Conservation (phyloP, 2,888 invertebrate species). For the Apodemia duryi region DNA sequence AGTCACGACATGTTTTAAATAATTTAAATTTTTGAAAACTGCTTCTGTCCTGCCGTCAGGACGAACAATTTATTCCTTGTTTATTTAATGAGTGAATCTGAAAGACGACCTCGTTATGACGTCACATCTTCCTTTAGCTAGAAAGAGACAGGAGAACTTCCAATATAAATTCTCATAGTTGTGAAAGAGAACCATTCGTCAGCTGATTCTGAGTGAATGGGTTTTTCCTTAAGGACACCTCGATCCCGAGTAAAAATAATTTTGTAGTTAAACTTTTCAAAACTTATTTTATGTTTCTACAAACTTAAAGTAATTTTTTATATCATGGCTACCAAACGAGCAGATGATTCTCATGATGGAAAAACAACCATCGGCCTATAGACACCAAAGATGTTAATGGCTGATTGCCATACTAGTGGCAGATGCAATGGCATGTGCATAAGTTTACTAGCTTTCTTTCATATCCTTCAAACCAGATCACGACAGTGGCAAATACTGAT, state of each 20-base stretch:
- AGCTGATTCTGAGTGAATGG: slow-evolving; percentile 62
- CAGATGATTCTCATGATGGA: background rate
- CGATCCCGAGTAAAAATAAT: background rate
- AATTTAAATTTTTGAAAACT: background rate
- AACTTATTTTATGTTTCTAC: slow-evolving; percentile 1
- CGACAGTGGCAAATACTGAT: too few relatives aligned
- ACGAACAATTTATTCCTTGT: slow-evolving; percentile 55
- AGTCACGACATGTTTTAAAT: background rate
- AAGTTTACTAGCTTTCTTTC: background rate
- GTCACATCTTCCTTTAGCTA: slow-evolving; percentile 56
- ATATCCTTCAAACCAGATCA: background rate
- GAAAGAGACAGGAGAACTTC: slow-evolving; percentile 43
- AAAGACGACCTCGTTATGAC: slow-evolving; percentile 73
- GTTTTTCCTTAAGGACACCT: slow-evolving; percentile 56
- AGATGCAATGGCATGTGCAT: background rate
- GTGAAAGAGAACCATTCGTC: slow-evolving; percentile 43
- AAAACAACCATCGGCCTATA: background rate
- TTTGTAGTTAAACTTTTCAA: slow-evolving; percentile 5
- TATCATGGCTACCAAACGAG: background rate
- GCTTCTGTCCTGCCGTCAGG: slow-evolving; percentile 32
- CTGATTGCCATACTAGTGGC: background rate
- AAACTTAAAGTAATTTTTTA: background rate
- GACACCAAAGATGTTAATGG: background rate
- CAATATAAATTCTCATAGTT: slow-evolving; percentile 30
- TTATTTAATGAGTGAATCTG: slow-evolving; percentile 76